phyloP scores from a whole-genome alignment of 2,888 invertebrate species.

The Craniophora ligustri region DNA sequence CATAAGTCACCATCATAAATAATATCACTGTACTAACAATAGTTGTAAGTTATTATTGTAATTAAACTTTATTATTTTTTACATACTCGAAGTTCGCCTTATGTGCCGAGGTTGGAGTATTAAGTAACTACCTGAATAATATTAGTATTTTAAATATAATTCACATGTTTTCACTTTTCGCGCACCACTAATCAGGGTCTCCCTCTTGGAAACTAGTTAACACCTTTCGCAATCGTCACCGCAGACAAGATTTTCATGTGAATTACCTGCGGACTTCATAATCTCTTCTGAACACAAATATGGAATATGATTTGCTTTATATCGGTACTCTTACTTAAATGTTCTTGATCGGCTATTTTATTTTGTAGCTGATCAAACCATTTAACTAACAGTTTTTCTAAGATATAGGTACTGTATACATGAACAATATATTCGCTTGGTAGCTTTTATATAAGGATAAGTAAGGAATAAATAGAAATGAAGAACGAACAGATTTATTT shows the following conservation, averaged over 20 bases:
- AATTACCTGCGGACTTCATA: slow-evolving; percentile 23
- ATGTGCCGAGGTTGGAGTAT: slow-evolving; percentile 45
- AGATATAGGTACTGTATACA: too few species aligned
- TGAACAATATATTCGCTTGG: too few species aligned
- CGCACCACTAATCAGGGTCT: slow-evolving; percentile 73
- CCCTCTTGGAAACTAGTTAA: slow-evolving; percentile 66
- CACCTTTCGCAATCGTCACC: slow-evolving; percentile 68
- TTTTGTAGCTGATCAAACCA: too few species aligned
- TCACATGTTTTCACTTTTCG: slow-evolving; percentile 86
- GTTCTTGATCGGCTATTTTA: too few species aligned
- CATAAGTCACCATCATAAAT: too few species aligned
- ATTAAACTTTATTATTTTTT: neutral
- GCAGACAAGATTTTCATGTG: slow-evolving; percentile 40
- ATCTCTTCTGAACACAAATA: slow-evolving; percentile 16
- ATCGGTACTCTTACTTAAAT: neutral
- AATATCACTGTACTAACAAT: too few species aligned
- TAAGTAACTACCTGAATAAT: slow-evolving; percentile 67
- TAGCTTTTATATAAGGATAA: too few species aligned
- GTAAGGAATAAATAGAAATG: slow-evolving; percentile 13
- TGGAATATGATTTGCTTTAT: slow-evolving; percentile 15
- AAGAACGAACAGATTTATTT: slow-evolving; percentile 57
- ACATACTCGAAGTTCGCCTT: neutral
- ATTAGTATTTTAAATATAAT: slow-evolving; percentile 67
- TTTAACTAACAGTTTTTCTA: too few species aligned
- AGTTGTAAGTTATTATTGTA: neutral